Evolutionary conservation across 2,888 invertebrate genomes (phyloP).

Genomic region (Eupithecia centaureata): DNA sequence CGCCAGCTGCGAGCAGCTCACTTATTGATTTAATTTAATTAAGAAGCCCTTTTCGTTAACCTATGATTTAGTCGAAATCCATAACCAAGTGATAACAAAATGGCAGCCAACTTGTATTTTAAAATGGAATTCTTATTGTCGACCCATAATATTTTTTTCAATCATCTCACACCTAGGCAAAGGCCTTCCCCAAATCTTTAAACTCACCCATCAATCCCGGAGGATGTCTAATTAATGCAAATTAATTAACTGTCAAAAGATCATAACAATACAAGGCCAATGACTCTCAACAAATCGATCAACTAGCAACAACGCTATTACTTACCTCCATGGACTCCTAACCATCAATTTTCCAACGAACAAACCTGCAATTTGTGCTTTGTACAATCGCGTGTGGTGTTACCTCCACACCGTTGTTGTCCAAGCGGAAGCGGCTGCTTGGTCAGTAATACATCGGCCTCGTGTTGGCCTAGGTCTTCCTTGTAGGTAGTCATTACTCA

Average conservation of each 20-base stretch:
- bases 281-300: not conserved
- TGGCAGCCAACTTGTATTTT: too few species aligned
- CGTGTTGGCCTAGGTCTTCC: constrained; percentile 76
- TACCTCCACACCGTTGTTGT: constrained; percentile 50
- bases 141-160: too few species aligned
- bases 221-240: not conserved
- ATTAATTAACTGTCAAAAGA: not conserved
- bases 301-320: not conserved
- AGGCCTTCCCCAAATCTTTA: too few species aligned
- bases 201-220: too few species aligned
- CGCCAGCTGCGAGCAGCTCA: too few species aligned
- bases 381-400: constrained; percentile 22
- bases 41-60: too few species aligned
- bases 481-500: constrained; percentile 71
- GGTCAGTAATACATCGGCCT: constrained; percentile 61
- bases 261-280: not conserved
- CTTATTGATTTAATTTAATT: too few species aligned
- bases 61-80: too few species aligned
- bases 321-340: not conserved
- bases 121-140: too few species aligned
- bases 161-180: too few species aligned
- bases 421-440: constrained; percentile 61
- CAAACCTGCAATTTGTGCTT: constrained; percentile 16
- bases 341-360: constrained; percentile 7
- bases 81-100: too few species aligned